Evolutionary conservation across 1,140 invertebrate genomes (phyloP), one percentile per base, ranked within the genome.

Genomic region (Hyles euphorbiae): DNA sequence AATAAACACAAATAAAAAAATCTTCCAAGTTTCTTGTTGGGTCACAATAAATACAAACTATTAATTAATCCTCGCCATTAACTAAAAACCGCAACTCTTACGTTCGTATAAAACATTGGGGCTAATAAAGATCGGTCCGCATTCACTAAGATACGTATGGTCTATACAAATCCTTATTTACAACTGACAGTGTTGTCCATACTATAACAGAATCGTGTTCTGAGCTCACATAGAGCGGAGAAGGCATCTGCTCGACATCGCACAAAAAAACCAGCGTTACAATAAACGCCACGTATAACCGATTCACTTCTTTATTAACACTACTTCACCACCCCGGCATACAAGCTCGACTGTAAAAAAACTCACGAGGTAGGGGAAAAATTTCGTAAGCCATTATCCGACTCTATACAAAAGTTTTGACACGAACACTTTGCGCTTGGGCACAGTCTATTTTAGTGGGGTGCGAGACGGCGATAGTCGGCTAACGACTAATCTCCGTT

Each of bases 161-260:
- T 78, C 84, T 85, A 88, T 86, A 88, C 86, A 87, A 88, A 87
- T 83, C 77, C 86, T 88, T 88, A 87, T 87, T 88, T 88, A 88
- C 83, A 83, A 88, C 86, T 88, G 86, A 82, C 86, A 88, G 70
- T 76, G 80, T 78, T 79, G 80, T 84, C 72, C 80, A 84, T 83
- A 76, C 73, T 78, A 81, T 76, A 80, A 79, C 64, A 81, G 79
- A 70, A 65, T 72, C 67, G 76, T 74, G 75, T 72, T 72, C 70
- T 58, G 72, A 68, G 72, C 78, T 70, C 74, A 83, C 79, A 80
- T 85, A 83, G 81, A 67, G 65, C 67, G 67, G 75, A 79, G 76
- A 77, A 71, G 74, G 80, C 76, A 81, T 83, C 75, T 81, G 76
- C 76, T 64, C 72, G 70, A 64, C 63, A 60, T 65, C 71, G 74